Evolutionary conservation across 1,140 invertebrate species (phyloP), one percentile per base, ranked within the genome.

Genomic region (Papilio glaucus): DNA sequence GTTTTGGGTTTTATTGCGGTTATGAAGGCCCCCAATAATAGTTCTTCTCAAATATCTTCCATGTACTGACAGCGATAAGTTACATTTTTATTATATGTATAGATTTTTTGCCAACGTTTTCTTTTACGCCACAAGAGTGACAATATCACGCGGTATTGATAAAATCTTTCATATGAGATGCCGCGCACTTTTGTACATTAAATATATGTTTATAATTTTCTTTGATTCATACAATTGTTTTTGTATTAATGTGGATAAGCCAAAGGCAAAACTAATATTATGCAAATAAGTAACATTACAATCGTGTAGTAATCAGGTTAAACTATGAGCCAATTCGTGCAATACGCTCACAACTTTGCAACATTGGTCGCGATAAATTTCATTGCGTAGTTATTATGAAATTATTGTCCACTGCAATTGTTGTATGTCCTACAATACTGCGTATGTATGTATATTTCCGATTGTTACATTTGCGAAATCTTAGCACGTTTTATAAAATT

Each of bases 341-440:
- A 69, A 69, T 69, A 69, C 29, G 63, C 38, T 39, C 24, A 26
- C 38, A 18, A 62, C 18, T 69, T 53, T 18, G 67, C 67, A 49
- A 69, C 67, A 69, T 69, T 69, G 67, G 67, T 53, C 24, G 67
- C 67, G 42, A 69, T 69, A 69, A 69, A 69, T 69, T 49, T 12
- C 49, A 49, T 63, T 63, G 62, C 62, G 62, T 38, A 18, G 13
- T 37, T 29, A 37, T 69, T 69, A 53, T 53, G 67, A 49, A 49
- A 39, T 69, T 69, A 69, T 69, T 69, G 42, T 49, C 15, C 53
- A 69, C 42, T 4, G 29, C 41, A 69, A 69, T 69, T 69, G 42
- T 49, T 69, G 10, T 62, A 29, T 37, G 42, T 21, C 67, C 6
- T 69, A 49, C 21, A 49, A 69, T 49, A 13, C 41, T 8, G n/a